Evolutionary conservation across 2,113 vertebrate species (phyloP), one percentile per base, ranked within the genome.

Genomic region (Ptychochromis oligacanthus): DNA sequence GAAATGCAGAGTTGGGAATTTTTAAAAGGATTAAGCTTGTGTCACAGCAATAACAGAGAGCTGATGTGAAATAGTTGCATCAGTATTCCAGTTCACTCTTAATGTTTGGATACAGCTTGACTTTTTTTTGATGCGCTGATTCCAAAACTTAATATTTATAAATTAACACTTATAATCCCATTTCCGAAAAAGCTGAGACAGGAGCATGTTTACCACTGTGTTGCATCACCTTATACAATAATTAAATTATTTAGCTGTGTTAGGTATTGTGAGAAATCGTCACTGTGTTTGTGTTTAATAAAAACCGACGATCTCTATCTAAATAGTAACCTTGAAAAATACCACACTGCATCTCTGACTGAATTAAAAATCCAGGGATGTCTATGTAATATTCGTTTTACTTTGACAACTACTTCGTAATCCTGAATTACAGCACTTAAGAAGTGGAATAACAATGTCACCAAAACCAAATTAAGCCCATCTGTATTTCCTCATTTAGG

Each of bases 401-500:
- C 49, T 77, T 34, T 55, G 15, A 75, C 24, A 20, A 28, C 5
- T 46, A 56, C 62, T 67, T 46, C 24, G 38, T 24, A 60, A 52
- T 10, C 46, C 46, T 52, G 26, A 72, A 72, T 72, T 52, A 31
- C 17, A 52, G 26, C 65, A 52, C 64, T 46, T 67, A 46, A 11
- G 40, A 26, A 72, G 65, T 3, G 43, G 26, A 72, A 52, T 52
- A 52, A 13, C 43, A 72, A 31, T 52, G 43, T 72, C 3, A 17
- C 65, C 65, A 52, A 80, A 85, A 67, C 15, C 38, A 81, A 52
- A 72, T 65, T 38, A 80, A 77, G 59, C 40, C 56, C n/a, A 79
- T 52, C 55, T 85, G 20, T 58, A 52, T 40, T 52, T 52, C 46
- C 65, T 31, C 43, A 52, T 43, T 17, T 18, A 46, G 57, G 17